phyloP scores from a whole-genome alignment of 2,797 vertebrate species.

The Phylloscopus collybita region DNA sequence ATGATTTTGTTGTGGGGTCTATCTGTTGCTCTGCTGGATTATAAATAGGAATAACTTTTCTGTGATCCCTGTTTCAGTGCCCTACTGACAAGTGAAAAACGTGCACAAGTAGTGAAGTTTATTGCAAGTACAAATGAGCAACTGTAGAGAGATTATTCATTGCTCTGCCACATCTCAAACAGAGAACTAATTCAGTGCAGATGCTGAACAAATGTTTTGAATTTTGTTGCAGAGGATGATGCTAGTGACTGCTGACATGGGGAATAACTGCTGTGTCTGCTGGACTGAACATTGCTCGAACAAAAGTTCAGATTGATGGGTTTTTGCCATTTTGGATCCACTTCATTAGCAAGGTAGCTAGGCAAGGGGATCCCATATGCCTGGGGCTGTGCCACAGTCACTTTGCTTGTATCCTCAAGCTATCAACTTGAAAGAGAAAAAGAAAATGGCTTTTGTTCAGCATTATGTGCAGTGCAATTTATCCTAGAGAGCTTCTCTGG shows the following conservation, averaged over 20 bases:
- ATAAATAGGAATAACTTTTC: neutral
- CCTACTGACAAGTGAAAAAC: neutral
- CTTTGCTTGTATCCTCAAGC: neutral
- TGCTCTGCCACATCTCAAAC: neutral
- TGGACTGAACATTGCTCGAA: neutral
- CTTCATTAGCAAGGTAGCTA: neutral
- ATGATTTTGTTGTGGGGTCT: neutral
- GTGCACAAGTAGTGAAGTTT: neutral
- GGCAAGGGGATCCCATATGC: neutral
- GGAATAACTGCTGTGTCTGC: neutral
- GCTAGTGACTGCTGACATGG: neutral
- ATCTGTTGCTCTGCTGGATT: neutral
- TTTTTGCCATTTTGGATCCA: neutral
- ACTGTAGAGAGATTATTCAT: neutral
- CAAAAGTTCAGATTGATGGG: neutral
- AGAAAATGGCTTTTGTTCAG: neutral
- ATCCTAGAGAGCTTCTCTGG: neutral
- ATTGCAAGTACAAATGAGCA: neutral
- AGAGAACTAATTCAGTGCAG: neutral
- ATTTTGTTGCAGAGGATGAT: neutral
- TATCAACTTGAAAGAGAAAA: neutral
- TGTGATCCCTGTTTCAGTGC: neutral
- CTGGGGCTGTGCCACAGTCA: neutral
- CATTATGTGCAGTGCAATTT: neutral
- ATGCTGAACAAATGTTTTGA: slow-evolving; percentile 22